Evolutionary conservation across 1,140 invertebrate genomes (phyloP), one percentile per base, ranked within the genome.

Genomic region (Agrypnia vestita): DNA sequence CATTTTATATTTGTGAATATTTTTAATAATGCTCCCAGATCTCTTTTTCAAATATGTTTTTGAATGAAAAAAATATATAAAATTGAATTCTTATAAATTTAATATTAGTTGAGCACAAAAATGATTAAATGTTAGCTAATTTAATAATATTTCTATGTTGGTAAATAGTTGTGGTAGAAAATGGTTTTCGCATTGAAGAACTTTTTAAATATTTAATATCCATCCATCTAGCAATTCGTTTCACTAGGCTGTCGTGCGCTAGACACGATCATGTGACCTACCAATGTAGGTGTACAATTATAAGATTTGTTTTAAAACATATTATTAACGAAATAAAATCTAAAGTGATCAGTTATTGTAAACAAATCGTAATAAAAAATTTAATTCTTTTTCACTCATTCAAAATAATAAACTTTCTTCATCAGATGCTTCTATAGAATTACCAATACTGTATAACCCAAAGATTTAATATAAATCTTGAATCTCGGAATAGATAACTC

Each of bases 401-500:
- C 25, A 6, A 35, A 3, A 3, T 35, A 6, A 35, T 35, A 35
- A 35, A 3, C 6, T 35, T 35, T 35, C 25, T 35, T 35, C 6
- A 35, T 35, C 25, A 35, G 25, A 6, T 35, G 6, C 6, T 8
- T 67, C 6, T 47, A 17, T n/a, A 15, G 43, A 15, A 67, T 67
- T 67, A 67, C 43, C 8, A 67, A 67, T 43, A 15, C 17, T 17
- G 44, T 44, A n/a, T 25, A 15, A n/a, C 43, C 13, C 4, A 67
- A 44, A 67, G 15, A 47, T 44, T 67, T 44, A 15, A 67, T 44
- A 67, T 15, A 15, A 44, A 15, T 67, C 43, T 67, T 47, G 21
- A 46, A 44, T 25, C n/a, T 43, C 35, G 15, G 17, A 71, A 71
- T 71, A 71, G 67, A 75, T 75, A 75, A 75, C 15, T 59, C 53